A percentile compares a stretch with the other conserved stretches of the same genome.
phyloP scores from a whole-genome alignment of 2,888 invertebrate genomes.

The Phanerotoma sp. region DNA sequence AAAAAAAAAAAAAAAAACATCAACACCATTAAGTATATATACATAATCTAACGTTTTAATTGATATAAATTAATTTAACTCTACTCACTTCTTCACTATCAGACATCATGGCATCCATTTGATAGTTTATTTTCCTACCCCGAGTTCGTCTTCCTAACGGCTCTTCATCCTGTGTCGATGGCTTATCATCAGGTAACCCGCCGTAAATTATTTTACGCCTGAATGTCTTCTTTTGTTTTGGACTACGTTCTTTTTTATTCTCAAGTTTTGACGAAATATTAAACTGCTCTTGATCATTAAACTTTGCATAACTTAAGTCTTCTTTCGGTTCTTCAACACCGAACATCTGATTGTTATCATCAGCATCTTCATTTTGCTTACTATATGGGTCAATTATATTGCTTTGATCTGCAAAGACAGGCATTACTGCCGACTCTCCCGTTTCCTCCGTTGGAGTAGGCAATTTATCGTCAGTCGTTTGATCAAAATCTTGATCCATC shows the following conservation, averaged over 20 bases:
- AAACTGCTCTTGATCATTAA: not conserved
- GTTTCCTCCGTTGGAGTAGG: no score
- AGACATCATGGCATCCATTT: constrained; percentile 69
- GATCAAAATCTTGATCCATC: no score
- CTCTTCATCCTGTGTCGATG: constrained; percentile 60
- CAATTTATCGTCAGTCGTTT: no score
- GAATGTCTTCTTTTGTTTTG: constrained; percentile 32
- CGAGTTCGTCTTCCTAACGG: constrained; percentile 69
- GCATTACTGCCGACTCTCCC: not conserved
- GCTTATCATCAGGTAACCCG: constrained; percentile 52
- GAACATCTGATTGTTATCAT: no score
- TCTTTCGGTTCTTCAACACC: no score
- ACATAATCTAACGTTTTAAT: no score
- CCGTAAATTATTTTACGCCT: constrained; percentile 46
- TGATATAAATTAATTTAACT: not conserved
- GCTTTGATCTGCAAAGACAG: no score
- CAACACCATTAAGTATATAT: no score
- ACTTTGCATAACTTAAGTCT: not conserved
- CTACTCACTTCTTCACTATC: constrained; percentile 72
- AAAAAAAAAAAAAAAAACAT: constrained; percentile 22
- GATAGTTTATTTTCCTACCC: constrained; percentile 74
- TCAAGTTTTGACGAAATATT: constrained; percentile 7
- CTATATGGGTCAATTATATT: no score
- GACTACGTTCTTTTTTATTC: constrained; percentile 35
- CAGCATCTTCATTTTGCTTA: no score